Evolutionary conservation across 2,888 invertebrate species (phyloP).

Genomic region (Eupsilia transversa): DNA sequence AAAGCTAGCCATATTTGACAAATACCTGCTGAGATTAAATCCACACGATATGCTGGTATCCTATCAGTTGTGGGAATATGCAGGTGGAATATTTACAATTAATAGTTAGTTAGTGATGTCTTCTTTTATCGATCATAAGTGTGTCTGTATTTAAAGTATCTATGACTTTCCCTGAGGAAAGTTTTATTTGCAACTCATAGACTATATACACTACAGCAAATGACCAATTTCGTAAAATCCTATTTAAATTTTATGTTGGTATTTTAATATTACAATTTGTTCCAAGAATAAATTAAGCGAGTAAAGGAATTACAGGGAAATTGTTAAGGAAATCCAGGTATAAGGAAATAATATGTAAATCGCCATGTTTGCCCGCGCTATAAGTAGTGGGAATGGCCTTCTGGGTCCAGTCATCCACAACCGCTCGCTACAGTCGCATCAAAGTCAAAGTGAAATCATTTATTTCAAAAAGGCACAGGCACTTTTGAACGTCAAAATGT

Average conservation of each 20-base stretch:
- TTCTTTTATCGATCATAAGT: slow-evolving; percentile 27
- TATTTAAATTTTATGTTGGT: neutral
- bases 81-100: slow-evolving; percentile 31
- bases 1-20: neutral
- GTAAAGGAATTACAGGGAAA: neutral
- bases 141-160: slow-evolving; percentile 10
- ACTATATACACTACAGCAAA: no score
- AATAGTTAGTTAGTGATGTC: neutral
- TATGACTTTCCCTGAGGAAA: no score
- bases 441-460: neutral
- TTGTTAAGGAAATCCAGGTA: neutral
- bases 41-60: neutral
- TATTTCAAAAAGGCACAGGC: neutral
- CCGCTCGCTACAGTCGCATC: neutral
- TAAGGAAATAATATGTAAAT: neutral
- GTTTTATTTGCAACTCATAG: neutral
- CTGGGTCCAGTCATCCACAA: slow-evolving; percentile 13
- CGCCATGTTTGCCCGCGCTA: neutral
- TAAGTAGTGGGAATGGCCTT: neutral
- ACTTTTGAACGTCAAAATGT: slow-evolving; percentile 7
- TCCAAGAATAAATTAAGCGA: neutral
- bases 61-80: slow-evolving; percentile 13
- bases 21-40: neutral
- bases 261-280: neutral
- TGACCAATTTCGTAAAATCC: no score